Evolutionary conservation across 2,888 invertebrate species (phyloP), one percentile per base, ranked within the genome.

Genomic region (Acrocyrtus sp.): DNA sequence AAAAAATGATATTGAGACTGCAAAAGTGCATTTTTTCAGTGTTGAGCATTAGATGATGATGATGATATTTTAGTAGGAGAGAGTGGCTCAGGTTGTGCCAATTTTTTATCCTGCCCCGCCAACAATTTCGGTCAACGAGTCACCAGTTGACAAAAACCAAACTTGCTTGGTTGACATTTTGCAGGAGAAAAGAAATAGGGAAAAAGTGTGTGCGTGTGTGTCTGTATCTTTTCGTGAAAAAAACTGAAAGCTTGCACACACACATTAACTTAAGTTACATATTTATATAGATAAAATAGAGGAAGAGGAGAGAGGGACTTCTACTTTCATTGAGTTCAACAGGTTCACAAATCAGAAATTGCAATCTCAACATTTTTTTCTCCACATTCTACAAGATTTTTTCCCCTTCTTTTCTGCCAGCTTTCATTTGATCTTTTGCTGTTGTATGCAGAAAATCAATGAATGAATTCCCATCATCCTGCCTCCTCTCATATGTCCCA

Each of bases 291-390:
- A 63, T 62, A 69, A 62, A 62, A 48, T 10, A 43, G 17, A 62
- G 24, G 22, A 62, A 62, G 56, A 62, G n/a, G 12, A 50, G n/a
- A 72, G 60, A 66, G 66, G 66, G 65, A 61, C 65, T 65, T 65
- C 47, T 72, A 66, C 72, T 73, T 76, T 73, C 70, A 70, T 70
- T 62, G 73, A 76, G 73, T 73, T 78, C 78, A 78, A 78, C 78
- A 78, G 78, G 78, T 78, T 75, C 75, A 75, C 78, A 78, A 78
- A 78, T 78, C 78, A 78, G 72, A 75, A 78, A 78, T 78, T 72
- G 78, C 78, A 74, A 74, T 65, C 72, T 76, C 72, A 66, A 76
- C 78, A 76, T 76, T 78, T 78, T 77, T n/a, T 76, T 72, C 63
- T 74, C 67, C 72, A 75, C 70, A 75, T 75, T 75, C 69, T 70